Percentiles rank a stretch among this genome's conserved stretches.
Evolutionary conservation across 2,888 invertebrate species (phyloP).

Genomic region (Germaria angustata): DNA sequence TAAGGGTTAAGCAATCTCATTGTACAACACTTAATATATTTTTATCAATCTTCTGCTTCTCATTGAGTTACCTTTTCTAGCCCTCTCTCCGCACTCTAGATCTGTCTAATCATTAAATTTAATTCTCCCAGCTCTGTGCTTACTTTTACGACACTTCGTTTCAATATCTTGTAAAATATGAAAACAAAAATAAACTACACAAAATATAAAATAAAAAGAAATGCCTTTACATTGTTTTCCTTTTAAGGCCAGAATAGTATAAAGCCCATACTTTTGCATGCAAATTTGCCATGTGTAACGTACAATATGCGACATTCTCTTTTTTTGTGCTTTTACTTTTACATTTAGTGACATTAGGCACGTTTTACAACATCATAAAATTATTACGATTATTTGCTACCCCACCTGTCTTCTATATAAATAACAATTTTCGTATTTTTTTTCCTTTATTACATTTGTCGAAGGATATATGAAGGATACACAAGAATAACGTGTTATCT

Average conservation of each 20-base stretch:
- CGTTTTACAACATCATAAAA: conserved; percentile 67
- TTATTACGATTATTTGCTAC: conserved; percentile 64
- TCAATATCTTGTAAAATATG: conserved; percentile 50
- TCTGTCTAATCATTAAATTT: conserved; percentile 5
- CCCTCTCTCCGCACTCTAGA: not conserved
- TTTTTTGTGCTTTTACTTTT: not conserved
- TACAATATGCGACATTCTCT: conserved; percentile 22
- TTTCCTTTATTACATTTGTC: conserved; percentile 33
- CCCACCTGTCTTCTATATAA: conserved; percentile 41
- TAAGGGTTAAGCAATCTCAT: conserved; percentile 41
- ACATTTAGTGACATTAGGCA: conserved; percentile 65
- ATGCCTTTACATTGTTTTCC: conserved; percentile 65
- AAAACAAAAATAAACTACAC: conserved; percentile 16
- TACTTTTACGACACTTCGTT: conserved; percentile 34
- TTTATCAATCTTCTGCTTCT: conserved; percentile 48
- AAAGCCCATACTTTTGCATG: conserved; percentile 39
- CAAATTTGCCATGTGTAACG: conserved; percentile 39
- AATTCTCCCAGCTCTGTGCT: conserved; percentile 3
- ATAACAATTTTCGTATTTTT: not conserved
- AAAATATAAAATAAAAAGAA: conserved; percentile 36
- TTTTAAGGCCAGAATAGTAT: conserved; percentile 48
- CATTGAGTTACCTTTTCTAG: conserved; percentile 15
- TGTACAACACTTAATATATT: conserved; percentile 36
- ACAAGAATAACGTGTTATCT: conserved; percentile 70
- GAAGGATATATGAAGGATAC: conserved; percentile 55